Evolutionary conservation across 2,113 vertebrate genomes (phyloP).

Genomic region (Leuciscus idus): DNA sequence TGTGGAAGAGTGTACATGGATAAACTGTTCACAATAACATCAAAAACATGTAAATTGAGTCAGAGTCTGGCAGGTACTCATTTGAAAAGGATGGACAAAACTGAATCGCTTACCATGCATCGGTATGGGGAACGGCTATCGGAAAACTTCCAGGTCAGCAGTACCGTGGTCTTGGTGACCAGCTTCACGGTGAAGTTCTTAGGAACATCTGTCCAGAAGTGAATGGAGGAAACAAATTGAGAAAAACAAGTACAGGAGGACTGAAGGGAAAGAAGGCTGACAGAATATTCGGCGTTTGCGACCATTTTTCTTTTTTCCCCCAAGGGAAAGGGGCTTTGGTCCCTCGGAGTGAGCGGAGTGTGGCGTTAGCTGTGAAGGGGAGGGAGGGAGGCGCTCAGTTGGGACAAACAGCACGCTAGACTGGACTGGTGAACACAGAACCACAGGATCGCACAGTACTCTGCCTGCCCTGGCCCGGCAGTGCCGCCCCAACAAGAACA

Average conservation of each 20-base stretch:
- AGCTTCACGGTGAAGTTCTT: constrained; percentile 98
- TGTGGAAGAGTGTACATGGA: constrained; percentile 53
- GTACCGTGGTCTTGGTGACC: constrained; percentile 92
- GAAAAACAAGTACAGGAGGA: constrained; percentile 37
- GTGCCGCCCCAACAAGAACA: constrained; percentile 60
- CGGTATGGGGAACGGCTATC: constrained; percentile 84
- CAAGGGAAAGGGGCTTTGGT: constrained; percentile 62
- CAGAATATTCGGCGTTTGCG: not conserved
- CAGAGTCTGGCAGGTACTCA: too few species aligned
- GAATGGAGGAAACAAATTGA: constrained; percentile 46
- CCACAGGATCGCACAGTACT: constrained; percentile 66
- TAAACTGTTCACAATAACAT: not conserved
- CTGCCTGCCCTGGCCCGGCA: constrained; percentile 63
- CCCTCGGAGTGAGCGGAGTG: constrained; percentile 63
- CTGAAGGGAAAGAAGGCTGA: constrained; percentile 25
- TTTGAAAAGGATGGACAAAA: not conserved
- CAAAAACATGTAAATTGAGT: not conserved
- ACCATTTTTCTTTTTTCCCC: constrained; percentile 56
- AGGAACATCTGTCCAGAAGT: constrained; percentile 85
- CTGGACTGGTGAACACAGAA: constrained; percentile 74
- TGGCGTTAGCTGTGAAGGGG: constrained; percentile 74
- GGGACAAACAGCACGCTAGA: constrained; percentile 73
- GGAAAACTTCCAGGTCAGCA: constrained; percentile 93
- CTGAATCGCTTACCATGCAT: constrained; percentile 82
- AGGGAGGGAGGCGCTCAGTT: constrained; percentile 72